Percentiles rank a stretch among this genome's conserved stretches.
phyloP scores from a whole-genome alignment of 1,140 invertebrate genomes.

The Heterodera carotae region DNA sequence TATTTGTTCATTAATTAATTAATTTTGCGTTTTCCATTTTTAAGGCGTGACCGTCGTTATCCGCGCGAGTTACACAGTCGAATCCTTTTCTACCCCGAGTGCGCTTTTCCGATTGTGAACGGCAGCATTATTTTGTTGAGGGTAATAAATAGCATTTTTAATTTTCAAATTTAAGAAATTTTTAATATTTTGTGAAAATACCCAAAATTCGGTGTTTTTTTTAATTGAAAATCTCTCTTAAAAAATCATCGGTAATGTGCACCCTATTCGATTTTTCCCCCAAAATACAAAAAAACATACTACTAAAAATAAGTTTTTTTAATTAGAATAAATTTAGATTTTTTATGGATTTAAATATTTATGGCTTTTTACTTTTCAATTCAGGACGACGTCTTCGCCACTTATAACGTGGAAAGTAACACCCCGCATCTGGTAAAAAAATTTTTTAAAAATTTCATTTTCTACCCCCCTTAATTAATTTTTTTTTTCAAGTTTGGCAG shows the following conservation, averaged over 20 bases:
- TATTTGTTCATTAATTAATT: neutral
- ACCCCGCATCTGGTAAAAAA: constrained; percentile 33
- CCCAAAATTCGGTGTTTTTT: too few species aligned
- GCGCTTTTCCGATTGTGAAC: constrained; percentile 45
- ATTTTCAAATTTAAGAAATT: neutral
- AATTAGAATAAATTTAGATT: too few species aligned
- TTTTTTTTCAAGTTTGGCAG: constrained; percentile 17
- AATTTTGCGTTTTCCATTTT: neutral
- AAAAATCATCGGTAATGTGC: too few species aligned
- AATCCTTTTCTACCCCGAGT: constrained; percentile 45
- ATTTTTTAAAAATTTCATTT: constrained; percentile 5
- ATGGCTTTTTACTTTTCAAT: too few species aligned
- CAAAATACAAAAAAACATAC: too few species aligned
- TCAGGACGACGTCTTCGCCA: constrained; percentile 51
- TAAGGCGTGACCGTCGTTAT: constrained; percentile 29
- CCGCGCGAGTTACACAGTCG: constrained; percentile 42
- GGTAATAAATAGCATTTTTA: constrained; percentile 23
- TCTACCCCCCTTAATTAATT: neutral
- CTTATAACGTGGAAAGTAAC: constrained; percentile 40
- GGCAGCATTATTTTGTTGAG: constrained; percentile 46
- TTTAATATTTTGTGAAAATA: too few species aligned
- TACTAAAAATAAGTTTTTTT: too few species aligned
- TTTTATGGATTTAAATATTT: too few species aligned
- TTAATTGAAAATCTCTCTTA: too few species aligned
- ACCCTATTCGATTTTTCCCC: too few species aligned